phyloP scores from a whole-genome alignment of 2,113 vertebrate species.

The Nicator chloris region DNA sequence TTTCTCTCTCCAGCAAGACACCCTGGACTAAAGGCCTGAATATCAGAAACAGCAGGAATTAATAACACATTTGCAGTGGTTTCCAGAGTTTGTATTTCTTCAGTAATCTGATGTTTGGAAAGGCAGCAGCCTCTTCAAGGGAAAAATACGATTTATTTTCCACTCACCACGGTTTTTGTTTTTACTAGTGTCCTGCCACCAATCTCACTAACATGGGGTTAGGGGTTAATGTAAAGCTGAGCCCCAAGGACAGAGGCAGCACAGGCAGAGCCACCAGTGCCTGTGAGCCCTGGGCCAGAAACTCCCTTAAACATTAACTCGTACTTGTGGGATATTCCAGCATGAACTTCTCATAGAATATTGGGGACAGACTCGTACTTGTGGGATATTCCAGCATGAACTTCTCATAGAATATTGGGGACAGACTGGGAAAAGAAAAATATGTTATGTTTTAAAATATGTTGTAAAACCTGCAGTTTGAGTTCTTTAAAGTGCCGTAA shows the following conservation, averaged over 20 bases:
- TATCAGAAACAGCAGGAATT: not conserved
- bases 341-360: not conserved
- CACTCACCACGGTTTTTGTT: not conserved
- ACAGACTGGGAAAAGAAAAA: not conserved
- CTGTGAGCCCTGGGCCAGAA: not conserved
- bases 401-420: not conserved
- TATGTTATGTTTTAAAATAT: not conserved
- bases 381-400: not conserved
- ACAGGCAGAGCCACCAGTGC: not conserved
- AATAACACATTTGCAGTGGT: not conserved
- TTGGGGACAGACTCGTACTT: rapidly evolving
- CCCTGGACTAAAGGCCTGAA: not conserved
- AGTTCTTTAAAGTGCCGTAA: not conserved
- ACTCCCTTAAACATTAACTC: not conserved
- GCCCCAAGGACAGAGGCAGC: not conserved
- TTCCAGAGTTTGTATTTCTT: not conserved
- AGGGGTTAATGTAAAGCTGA: not conserved
- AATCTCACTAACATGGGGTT: not conserved
- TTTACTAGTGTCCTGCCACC: rapidly evolving
- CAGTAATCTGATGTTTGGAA: not conserved
- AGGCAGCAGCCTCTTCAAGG: not conserved
- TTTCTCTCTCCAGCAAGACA: not conserved
- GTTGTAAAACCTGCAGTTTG: not conserved
- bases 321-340: not conserved
- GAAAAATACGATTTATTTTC: not conserved